Evolutionary conservation across 2,888 invertebrate genomes (phyloP), one percentile per base, ranked within the genome.

Genomic region (Cephus runcator): DNA sequence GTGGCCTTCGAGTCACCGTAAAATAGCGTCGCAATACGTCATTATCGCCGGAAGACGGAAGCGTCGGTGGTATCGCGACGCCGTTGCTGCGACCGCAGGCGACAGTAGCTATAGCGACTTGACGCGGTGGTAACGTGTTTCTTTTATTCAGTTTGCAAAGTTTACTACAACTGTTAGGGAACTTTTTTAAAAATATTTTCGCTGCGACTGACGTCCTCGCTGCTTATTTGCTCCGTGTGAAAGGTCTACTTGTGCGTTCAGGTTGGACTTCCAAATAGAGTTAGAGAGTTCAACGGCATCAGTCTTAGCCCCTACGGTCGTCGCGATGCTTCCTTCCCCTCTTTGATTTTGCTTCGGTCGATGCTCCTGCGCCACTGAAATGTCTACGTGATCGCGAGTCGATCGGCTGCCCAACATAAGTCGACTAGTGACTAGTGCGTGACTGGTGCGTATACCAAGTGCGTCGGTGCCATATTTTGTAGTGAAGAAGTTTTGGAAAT

Each of bases 401-500:
- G 6, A 56, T 56, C 56, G 56, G 56, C 56, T 23, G 56, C 9
- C 56, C 9, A 9, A 9, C 56, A 2, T 56, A 56, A 56, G 56
- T 56, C 56, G 23, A 23, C 56, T 23, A 9, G 56, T 6, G 56
- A 56, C 56, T 56, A 15, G 40, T 40, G 40, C 69, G 69, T 69
- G 34, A 34, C 69, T 76, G 56, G 73, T 35, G n/a, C 34, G 69
- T 34, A 68, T 35, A 73, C 12, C 31, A 69, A 77, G 74, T 77
- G 69, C 15, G 77, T 69, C 73, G 74, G 31, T 56, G 69, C 69
- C 69, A 77, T 40, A 35, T 71, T 35, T 35, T 31, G 4, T 36
- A 35, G 69, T 40, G 35, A n/a, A 31, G 23, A 76, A 76, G 77
- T 73, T 77, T 71, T 69, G 33, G 76, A 35, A 71, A 35, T 36